Percentiles rank a stretch among this genome's conserved stretches.
These are phyloP conservation scores for Oryctolagus cuniculus DNA, from an alignment of 2,113 vertebrate genomes.

Conservation along the genomic window DNA sequence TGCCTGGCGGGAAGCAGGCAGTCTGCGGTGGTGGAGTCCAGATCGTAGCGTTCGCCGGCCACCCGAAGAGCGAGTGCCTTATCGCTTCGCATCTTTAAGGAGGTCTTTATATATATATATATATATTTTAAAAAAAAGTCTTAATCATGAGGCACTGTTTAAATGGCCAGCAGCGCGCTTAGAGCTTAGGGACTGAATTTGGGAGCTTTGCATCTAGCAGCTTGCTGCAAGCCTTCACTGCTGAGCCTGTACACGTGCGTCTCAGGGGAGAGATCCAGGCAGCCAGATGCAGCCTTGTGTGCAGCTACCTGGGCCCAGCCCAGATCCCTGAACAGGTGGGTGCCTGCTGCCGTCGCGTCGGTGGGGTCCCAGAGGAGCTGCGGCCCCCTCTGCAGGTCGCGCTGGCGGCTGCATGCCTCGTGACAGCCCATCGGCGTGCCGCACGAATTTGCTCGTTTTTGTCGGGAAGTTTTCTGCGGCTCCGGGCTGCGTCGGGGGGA, in stretches of 20 bases:
- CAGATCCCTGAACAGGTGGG: constrained; percentile 72
- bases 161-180: constrained; percentile 48
- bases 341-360: not conserved
- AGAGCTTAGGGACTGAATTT: constrained; percentile 61
- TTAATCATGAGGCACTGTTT: constrained; percentile 46
- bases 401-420: not conserved
- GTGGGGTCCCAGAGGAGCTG: not conserved
- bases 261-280: not conserved
- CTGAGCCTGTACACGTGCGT: constrained; percentile 61
- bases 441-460: constrained; percentile 39
- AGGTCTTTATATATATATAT: not conserved
- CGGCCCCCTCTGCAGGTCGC: too few relatives aligned
- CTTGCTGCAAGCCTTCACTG: not conserved
- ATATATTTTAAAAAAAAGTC: not conserved
- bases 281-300: constrained; percentile 29
- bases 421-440: constrained; percentile 25
- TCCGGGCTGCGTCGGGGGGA: not conserved
- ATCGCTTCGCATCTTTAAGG: not conserved
- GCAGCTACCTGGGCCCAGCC: not conserved
- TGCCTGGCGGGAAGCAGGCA: not conserved
- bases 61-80: not conserved
- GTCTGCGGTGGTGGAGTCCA: not conserved
- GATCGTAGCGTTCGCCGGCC: not conserved
- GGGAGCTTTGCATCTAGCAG: not conserved
- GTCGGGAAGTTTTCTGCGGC: not conserved